Evolutionary conservation across 2,888 invertebrate species (phyloP).

Genomic region (Galeopsomyia nigrocyanea): DNA sequence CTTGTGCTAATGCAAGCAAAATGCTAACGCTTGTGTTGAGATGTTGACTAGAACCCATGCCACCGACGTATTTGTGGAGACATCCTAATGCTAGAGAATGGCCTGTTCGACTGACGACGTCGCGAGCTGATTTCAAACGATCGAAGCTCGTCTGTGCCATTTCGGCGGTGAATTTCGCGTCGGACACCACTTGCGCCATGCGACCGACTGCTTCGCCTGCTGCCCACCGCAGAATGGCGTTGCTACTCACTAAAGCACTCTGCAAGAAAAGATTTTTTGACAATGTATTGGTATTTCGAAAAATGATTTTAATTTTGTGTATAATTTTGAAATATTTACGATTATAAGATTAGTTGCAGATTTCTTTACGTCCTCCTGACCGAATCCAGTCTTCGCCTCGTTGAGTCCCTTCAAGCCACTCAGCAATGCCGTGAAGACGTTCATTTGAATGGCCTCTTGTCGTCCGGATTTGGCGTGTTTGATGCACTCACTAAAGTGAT

Average conservation of each 20-base stretch:
- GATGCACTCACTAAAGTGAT: constrained; percentile 96
- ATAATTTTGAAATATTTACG: constrained; percentile 66
- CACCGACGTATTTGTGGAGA: constrained; percentile 94
- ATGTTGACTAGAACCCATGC: constrained; percentile 96
- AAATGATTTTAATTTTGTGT: constrained; percentile 10
- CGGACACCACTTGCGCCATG: constrained; percentile 90
- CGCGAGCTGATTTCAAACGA: constrained; percentile 86
- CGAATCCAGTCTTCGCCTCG: constrained; percentile 87
- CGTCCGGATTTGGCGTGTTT: constrained; percentile 92
- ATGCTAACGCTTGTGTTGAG: constrained; percentile 95
- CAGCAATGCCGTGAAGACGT: constrained; percentile 93
- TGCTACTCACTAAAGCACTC: constrained; percentile 81
- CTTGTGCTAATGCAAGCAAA: constrained; percentile 93
- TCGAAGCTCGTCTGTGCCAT: constrained; percentile 92
- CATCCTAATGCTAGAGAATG: constrained; percentile 96
- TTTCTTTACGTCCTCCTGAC: constrained; percentile 91
- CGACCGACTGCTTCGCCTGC: constrained; percentile 96
- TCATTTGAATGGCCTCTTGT: constrained; percentile 96
- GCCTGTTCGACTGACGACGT: constrained; percentile 88
- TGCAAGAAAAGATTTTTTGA: constrained; percentile 53
- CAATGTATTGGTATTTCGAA: neutral
- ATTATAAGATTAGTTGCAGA: constrained; percentile 86
- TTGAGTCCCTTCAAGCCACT: constrained; percentile 90
- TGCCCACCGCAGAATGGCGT: constrained; percentile 89
- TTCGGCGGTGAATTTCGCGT: constrained; percentile 89